Evolutionary conservation across 2,113 vertebrate genomes (phyloP), one percentile per base, ranked within the genome.

Genomic region (Lagopus muta): DNA sequence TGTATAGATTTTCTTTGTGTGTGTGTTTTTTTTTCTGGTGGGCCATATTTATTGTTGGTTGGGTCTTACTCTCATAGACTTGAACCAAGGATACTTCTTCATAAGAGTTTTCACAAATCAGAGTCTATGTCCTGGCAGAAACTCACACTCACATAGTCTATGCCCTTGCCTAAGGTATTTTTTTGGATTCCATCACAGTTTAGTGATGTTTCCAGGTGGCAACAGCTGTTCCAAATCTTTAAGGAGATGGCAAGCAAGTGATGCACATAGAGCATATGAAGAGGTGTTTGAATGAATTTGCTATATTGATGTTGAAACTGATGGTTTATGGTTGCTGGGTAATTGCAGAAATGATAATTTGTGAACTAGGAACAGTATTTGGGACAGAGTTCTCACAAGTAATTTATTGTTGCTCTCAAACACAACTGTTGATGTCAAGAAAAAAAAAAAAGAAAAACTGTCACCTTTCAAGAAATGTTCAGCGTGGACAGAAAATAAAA

Each of bases 121-220:
- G 71, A 61, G 32, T 73, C 20, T 0, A 2, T 83, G 72, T 96
- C 72, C 93, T 95, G 93, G 94, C 94, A 95, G 94, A 96, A 96
- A 95, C 74, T 96, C 94, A 92, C 11, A 11, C 28, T 89, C 88
- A 58, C 79, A 77, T 76, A 65, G 42, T 77, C 27, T 70, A 62
- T 87, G 61, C 18, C 30, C 21, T 85, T 89, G 72, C 82, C 52
- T 48, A 45, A 32, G 36, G 13, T 36, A 0, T 40, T 47, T 32
- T 85, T 48, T 11, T 13, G 5, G 40, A 34, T 76, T 4, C 21
- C 48, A 27, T 67, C 78, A 82, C n/a, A 72, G 3, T 30, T 57
- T 54, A 11, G 52, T 52, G 25, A 21, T 58, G 87, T 83, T 80
- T 21, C 21, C 30, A 74, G 82, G 47, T 90, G 45, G 45, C 60